phyloP scores from a whole-genome alignment of 1,140 invertebrate genomes.

The Acyrthosiphon pisum region DNA sequence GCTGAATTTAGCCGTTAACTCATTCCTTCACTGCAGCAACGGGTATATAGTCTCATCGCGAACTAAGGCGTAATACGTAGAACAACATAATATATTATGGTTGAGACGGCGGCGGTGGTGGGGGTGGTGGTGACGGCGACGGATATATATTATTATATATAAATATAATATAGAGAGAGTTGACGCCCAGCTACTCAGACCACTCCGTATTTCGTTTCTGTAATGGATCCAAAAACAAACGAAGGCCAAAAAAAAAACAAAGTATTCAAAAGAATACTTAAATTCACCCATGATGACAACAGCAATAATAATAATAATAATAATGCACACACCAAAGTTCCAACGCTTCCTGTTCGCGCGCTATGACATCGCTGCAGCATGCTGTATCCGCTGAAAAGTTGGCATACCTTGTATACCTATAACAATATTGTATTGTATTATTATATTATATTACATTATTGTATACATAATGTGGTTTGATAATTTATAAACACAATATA shows the following conservation, averaged over 20 bases:
- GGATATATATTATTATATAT: neutral
- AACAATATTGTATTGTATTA: neutral
- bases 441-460: neutral
- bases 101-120: neutral
- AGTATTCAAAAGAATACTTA: conserved; percentile 1
- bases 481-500: neutral
- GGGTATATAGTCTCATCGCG: neutral
- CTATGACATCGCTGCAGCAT: neutral
- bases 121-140: neutral
- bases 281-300: neutral
- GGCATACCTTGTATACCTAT: neutral
- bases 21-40: no score
- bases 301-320: conserved; percentile 5
- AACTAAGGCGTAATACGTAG: neutral
- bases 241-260: neutral
- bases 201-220: neutral
- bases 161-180: neutral
- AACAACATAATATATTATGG: neutral
- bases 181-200: conserved; percentile 13
- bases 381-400: neutral
- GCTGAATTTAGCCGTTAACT: neutral
- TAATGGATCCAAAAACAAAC: conserved; percentile 30
- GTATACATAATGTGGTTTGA: neutral
- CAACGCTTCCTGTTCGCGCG: neutral
- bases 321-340: neutral